A percentile compares a stretch with the other conserved stretches of the same genome.
Evolutionary conservation across 2,888 invertebrate species (phyloP).

Genomic region (Drosophila helvetica): DNA sequence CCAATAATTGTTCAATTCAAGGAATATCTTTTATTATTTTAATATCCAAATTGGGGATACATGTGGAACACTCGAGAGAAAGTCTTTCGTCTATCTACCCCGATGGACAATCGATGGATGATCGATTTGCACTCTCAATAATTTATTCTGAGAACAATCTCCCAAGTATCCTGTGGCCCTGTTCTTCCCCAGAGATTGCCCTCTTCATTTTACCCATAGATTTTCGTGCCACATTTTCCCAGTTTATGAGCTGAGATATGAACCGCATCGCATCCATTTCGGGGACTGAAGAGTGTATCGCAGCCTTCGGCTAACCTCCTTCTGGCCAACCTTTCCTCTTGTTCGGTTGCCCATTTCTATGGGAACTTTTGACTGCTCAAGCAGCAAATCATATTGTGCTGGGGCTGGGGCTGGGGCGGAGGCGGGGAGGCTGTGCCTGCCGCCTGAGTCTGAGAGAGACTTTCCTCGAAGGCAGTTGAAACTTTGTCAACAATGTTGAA

Average conservation of each 20-base stretch:
- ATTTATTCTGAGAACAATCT: no score
- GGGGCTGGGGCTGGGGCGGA: neutral
- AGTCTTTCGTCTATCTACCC: no score
- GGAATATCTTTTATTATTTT: no score
- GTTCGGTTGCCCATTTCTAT: conserved; percentile 2
- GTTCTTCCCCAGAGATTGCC: neutral
- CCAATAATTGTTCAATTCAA: no score
- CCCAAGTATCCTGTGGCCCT: no score
- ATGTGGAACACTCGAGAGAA: no score
- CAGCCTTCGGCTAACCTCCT: conserved; percentile 17
- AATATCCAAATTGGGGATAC: no score
- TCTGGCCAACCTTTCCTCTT: conserved; percentile 40
- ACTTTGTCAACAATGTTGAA: conserved; percentile 82
- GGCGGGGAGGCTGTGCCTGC: conserved; percentile 28
- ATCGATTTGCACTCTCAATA: no score
- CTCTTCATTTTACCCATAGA: no score
- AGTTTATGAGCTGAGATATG: neutral
- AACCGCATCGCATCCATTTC: neutral
- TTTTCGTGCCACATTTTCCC: neutral
- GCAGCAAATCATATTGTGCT: conserved; percentile 74
- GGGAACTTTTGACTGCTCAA: conserved; percentile 70
- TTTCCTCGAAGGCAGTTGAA: conserved; percentile 63
- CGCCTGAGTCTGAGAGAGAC: conserved; percentile 6
- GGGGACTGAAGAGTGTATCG: neutral
- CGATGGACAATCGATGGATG: no score